phyloP scores from a whole-genome alignment of 1,140 invertebrate species.

The Diorhabda carinulata region DNA sequence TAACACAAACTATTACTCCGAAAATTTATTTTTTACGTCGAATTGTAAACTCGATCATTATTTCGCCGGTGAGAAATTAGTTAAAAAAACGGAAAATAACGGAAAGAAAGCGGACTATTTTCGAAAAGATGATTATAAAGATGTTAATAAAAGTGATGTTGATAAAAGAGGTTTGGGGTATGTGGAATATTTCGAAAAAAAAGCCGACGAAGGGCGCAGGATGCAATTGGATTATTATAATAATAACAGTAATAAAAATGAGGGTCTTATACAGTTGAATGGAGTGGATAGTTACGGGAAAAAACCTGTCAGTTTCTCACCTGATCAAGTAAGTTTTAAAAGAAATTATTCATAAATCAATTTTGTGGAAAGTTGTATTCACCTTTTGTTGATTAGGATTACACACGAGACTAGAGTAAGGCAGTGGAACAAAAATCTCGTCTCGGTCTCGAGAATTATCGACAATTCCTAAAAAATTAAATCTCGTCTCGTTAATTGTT shows the following conservation, averaged over 20 bases:
- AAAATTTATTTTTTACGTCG: constrained; percentile 38
- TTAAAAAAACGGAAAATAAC: constrained; percentile 25
- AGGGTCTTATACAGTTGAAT: constrained; percentile 38
- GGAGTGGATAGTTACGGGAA: constrained; percentile 42
- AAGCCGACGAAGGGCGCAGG: constrained; percentile 31
- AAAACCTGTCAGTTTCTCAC: constrained; percentile 44
- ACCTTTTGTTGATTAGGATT: too few species aligned
- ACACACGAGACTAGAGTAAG: too few species aligned
- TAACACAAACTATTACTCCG: constrained; percentile 40
- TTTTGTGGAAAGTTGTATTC: too few species aligned
- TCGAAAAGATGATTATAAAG: constrained; percentile 31
- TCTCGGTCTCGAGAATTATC: too few species aligned
- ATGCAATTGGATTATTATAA: constrained; percentile 29
- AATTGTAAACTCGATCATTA: constrained; percentile 38
- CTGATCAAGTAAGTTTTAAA: constrained; percentile 40
- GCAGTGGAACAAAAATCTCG: too few species aligned
- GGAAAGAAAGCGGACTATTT: constrained; percentile 24
- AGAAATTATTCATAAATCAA: too few species aligned
- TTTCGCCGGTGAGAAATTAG: constrained; percentile 34
- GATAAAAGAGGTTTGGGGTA: constrained; percentile 32
- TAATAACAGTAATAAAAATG: constrained; percentile 27
- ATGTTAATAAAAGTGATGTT: constrained; percentile 24
- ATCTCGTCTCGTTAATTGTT: too few species aligned
- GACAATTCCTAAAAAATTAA: too few species aligned
- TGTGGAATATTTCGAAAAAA: constrained; percentile 36